These are phyloP conservation scores for Malurus melanocephalus DNA, from an alignment of 2,113 vertebrate species.

Conservation along the genomic window DNA sequence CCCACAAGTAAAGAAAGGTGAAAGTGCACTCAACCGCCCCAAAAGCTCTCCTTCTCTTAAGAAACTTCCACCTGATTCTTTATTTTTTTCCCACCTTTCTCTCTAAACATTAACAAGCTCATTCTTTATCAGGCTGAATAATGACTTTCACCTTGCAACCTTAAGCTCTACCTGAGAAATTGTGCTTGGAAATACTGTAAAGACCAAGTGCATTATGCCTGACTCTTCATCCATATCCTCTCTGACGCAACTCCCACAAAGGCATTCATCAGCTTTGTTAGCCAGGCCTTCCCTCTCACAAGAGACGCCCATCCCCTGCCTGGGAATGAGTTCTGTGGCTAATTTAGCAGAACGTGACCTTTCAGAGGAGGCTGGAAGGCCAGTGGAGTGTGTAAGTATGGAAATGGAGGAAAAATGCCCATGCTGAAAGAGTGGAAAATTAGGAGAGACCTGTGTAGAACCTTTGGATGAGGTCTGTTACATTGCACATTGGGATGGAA, in stretches of 20 bases:
- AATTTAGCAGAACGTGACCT: conserved; percentile 17
- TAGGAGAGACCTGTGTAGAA: background rate
- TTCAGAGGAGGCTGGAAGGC: background rate
- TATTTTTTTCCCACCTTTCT: background rate
- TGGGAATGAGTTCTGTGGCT: background rate
- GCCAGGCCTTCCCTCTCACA: background rate
- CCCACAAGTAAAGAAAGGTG: background rate
- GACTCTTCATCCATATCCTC: background rate
- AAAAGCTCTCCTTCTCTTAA: background rate
- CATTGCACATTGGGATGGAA: background rate
- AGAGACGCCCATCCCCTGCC: background rate
- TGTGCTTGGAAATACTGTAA: background rate
- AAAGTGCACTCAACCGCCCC: background rate
- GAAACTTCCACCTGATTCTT: background rate
- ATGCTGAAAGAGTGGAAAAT: background rate
- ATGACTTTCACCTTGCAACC: background rate
- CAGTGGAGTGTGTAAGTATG: background rate
- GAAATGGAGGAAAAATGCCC: background rate
- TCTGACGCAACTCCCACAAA: background rate
- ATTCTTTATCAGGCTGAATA: background rate
- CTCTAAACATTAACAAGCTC: background rate
- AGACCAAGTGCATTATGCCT: background rate
- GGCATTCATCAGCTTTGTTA: background rate
- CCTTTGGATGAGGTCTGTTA: background rate
- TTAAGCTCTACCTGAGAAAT: background rate